Conservation (phyloP, 1,140 invertebrate species). For the Caenorhabditis briggsae region DNA sequence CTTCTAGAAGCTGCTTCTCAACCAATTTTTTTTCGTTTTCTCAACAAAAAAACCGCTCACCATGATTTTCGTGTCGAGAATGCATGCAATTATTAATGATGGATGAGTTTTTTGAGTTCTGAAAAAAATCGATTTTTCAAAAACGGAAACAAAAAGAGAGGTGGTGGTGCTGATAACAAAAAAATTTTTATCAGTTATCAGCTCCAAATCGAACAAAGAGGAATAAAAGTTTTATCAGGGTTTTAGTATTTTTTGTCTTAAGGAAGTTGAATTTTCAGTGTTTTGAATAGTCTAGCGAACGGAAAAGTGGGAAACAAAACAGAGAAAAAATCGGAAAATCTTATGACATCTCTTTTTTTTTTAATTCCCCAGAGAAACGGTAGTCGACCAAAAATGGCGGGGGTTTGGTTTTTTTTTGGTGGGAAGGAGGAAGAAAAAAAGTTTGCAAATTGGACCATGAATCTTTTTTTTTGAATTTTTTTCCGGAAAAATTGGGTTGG, state of each 20-base stretch:
- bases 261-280: too few species aligned
- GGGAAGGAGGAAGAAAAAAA: neutral
- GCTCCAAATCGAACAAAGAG: too few species aligned
- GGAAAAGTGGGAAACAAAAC: neutral
- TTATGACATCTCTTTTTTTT: constrained; percentile 18
- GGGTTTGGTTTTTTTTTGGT: neutral
- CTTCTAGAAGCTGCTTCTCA: too few species aligned
- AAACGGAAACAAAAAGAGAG: neutral
- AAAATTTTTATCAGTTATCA: too few species aligned
- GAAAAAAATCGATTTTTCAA: constrained; percentile 23
- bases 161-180: neutral
- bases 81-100: constrained; percentile 19
- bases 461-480: neutral
- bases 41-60: neutral
- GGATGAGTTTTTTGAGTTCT: constrained; percentile 38
- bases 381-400: neutral
- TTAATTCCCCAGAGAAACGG: neutral
- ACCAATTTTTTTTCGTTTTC: too few species aligned
- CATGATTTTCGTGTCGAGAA: constrained; percentile 12
- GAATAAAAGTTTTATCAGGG: too few species aligned
- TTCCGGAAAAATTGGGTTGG: neutral
- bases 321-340: neutral
- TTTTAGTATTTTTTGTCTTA: too few species aligned
- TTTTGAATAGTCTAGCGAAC: neutral
- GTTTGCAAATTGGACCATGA: neutral